Conservation (phyloP, 2,113 vertebrate genomes). For the Cardinalis cardinalis region DNA sequence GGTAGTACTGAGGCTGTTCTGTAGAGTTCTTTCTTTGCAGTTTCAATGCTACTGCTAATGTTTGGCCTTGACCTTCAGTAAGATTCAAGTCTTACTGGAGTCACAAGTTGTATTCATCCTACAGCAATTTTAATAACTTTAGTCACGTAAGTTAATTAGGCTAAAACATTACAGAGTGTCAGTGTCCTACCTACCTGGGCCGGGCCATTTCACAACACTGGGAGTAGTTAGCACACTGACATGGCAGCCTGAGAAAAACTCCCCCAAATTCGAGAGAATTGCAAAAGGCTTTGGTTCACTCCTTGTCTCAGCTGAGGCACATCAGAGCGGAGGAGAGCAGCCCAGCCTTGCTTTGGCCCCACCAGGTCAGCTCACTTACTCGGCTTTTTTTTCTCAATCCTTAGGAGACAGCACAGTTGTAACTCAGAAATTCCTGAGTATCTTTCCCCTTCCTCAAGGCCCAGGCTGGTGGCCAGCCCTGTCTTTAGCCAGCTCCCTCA, state of each 20-base stretch:
- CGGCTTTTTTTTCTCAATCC: neutral
- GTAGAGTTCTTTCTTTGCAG: neutral
- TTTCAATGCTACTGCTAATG: neutral
- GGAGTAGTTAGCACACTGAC: neutral
- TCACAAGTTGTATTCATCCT: neutral
- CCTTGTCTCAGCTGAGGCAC: neutral
- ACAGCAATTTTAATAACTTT: neutral
- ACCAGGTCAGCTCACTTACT: neutral
- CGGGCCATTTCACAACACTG: neutral
- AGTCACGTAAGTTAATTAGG: neutral
- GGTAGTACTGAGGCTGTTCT: neutral
- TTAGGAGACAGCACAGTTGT: neutral
- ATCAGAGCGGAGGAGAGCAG: neutral
- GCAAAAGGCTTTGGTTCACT: neutral
- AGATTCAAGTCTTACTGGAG: neutral
- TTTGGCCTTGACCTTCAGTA: neutral
- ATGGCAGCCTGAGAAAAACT: neutral
- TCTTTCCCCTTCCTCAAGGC: neutral
- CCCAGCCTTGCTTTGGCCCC: neutral
- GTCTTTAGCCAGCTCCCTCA: neutral
- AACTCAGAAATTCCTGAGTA: neutral
- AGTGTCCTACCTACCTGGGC: neutral
- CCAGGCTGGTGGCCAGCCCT: neutral
- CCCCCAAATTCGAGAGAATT: neutral
- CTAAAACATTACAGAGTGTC: neutral